Base-by-base conservation (phyloP, 1,140 invertebrate genomes). In the Achatina immaculata region DNA sequence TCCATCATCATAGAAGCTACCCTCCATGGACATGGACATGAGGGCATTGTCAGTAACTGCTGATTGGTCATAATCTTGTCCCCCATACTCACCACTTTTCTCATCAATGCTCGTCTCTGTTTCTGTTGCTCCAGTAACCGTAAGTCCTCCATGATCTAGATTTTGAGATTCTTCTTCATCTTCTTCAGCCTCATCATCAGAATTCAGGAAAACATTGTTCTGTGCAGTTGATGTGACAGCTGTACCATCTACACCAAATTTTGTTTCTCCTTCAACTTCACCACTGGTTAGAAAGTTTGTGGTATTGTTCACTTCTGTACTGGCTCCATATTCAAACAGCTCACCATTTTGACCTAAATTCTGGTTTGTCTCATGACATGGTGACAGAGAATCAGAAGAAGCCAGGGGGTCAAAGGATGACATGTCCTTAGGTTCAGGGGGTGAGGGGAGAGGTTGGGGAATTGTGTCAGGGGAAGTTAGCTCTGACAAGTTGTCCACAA, bases 401-500 rank as follows among this genome's bases (percentile, higher is more conserved):
- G 75, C 75, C 51, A 48, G 31, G 16, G 77, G 62, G 66, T 79
- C 77, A 71, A 69, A 79, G 40, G 62, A 28, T 14, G 77, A 45
- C 62, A 79, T 79, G 31, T 71, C 66, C 48, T 51, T 71, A 31
- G 77, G 77, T 51, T 79, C 66, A 16, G 77, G 77, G 1, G 77
- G 77, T 4, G 77, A 79, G n/a, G 77, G 77, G 1, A 79, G 66
- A 14, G 77, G 77, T 71, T 79, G 77, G 21, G 77, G 77, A 40
- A 79, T 51, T 0, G 40, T 65, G 11, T 78, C 75, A 21, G 77
- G 77, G 3, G 77, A 79, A 11, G 62, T 38, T 14, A 68, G n/a
- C 11, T 71, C 77, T 2, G 62, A 68, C 21, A 79, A 34, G 21
- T 45, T 79, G 45, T 79, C 77, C 36, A 51, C 77, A 51, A 69